Evolutionary conservation across 1,140 invertebrate genomes (phyloP).

Genomic region (Wasmannia auropunctata): DNA sequence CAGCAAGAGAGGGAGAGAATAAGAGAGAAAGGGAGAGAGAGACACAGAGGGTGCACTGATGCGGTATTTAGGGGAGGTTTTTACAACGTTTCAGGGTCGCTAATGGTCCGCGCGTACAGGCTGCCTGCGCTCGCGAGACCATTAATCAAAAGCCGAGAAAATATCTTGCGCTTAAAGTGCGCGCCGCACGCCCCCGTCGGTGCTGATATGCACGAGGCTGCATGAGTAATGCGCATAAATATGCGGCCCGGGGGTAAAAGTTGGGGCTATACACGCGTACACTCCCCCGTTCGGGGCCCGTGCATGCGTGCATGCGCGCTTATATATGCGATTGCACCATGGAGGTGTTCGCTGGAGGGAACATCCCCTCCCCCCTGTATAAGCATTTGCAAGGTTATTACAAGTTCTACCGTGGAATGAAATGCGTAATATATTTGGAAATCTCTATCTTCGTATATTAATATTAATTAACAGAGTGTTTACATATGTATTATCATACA

Average conservation of each 20-base stretch:
- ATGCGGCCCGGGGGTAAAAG: conserved; percentile 49
- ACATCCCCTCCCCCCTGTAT: too few relatives aligned
- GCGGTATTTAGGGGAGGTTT: conserved; percentile 41
- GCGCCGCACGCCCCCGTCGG: conserved; percentile 18
- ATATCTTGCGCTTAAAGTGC: conserved; percentile 66
- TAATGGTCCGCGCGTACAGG: conserved; percentile 60
- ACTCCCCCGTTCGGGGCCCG: not conserved
- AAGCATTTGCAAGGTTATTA: not conserved
- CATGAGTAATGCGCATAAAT: conserved; percentile 71
- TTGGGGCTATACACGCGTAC: conserved; percentile 13
- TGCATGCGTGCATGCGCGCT: not conserved
- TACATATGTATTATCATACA: not conserved
- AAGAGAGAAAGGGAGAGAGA: not conserved
- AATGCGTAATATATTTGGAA: not conserved
- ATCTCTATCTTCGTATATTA: not conserved
- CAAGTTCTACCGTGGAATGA: not conserved
- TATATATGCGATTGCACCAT: not conserved
- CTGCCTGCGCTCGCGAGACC: conserved; percentile 35
- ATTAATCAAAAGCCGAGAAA: conserved; percentile 72
- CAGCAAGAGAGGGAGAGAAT: not conserved
- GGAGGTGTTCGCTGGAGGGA: not conserved
- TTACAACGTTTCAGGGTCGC: conserved; percentile 50
- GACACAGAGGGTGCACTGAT: not conserved
- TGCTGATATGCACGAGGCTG: conserved; percentile 56
- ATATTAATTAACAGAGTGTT: not conserved